Evolutionary conservation across 1,140 invertebrate species (phyloP).

Genomic region (Polyergus mexicanus): DNA sequence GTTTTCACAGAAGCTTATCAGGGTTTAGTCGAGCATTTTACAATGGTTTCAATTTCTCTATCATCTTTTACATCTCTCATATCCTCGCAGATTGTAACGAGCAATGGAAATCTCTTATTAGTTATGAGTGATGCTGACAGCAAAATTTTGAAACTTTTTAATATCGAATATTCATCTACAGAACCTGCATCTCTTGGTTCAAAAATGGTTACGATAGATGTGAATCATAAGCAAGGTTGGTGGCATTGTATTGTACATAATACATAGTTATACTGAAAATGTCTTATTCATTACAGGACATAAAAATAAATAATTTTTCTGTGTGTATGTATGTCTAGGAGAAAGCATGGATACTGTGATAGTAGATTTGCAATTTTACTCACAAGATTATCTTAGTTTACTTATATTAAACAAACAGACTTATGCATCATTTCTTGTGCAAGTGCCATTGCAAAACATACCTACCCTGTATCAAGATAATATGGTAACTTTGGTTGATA

Average conservation of each 20-base stretch:
- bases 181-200: slow-evolving; percentile 65
- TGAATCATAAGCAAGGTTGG: slow-evolving; percentile 81
- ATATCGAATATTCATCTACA: slow-evolving; percentile 69
- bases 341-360: slow-evolving; percentile 76
- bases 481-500: slow-evolving; percentile 86
- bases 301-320: slow-evolving; percentile 52
- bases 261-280: neutral
- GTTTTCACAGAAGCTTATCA: slow-evolving; percentile 91
- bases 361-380: slow-evolving; percentile 94
- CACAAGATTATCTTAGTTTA: slow-evolving; percentile 91
- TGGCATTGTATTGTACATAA: neutral
- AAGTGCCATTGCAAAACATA: slow-evolving; percentile 88
- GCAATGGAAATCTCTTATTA: slow-evolving; percentile 80
- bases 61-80: slow-evolving; percentile 56
- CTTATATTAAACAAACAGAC: slow-evolving; percentile 89
- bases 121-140: slow-evolving; percentile 74
- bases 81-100: slow-evolving; percentile 80
- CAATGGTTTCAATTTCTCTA: slow-evolving; percentile 77
- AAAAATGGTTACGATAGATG: slow-evolving; percentile 73
- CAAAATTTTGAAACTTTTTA: slow-evolving; percentile 80
- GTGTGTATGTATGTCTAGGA: slow-evolving; percentile 37
- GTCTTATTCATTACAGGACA: neutral
- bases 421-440: slow-evolving; percentile 89
- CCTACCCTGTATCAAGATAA: slow-evolving; percentile 79
- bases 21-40: slow-evolving; percentile 89